Base-by-base conservation (phyloP, 2,888 invertebrate species). In the Drosophila pegasa region DNA sequence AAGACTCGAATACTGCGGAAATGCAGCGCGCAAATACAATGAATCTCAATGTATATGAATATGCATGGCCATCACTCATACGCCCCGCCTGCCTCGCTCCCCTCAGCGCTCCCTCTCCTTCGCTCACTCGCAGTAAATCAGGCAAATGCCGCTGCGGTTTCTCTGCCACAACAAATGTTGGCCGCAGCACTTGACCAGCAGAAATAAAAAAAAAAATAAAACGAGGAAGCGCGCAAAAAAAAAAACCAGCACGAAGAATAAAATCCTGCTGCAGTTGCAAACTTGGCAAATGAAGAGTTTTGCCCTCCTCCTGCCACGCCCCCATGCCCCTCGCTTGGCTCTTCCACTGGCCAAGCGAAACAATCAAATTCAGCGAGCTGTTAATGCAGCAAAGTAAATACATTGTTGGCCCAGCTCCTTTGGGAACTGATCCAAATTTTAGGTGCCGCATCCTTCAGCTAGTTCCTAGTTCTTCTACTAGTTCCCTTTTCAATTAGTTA, bases 21-120 rank as follows among this genome's bases (percentile, higher is more conserved):
- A 78, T 82, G 78, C 87, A 84, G 78, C 69, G 69, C 75, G 71
- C 75, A 84, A 84, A 84, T 84, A 87, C 81, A 81, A 81, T 87
- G 87, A 83, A 82, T 84, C 85, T 81, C 85, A 82, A 81, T 87
- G 87, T 84, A 65, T 78, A 85, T 85, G 84, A 85, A 85, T 88
- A 85, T 85, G 84, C 86, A 85, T 88, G 80, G 59, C 70, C 87
- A 86, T 85, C 87, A 83, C 88, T 88, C 83, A 84, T 88, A 87
- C 88, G 88, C 80, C 83, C 65, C 69, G 47, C 7, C 31, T 16
- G 8, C 29, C n/a, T 6, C 40, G 31, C n/a, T 20, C 22, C 10
- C 6, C 20, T 5, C 27, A 16, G 12, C 12, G 22, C 45, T 25
- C 22, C 27, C 47, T 55, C 61, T 62, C 25, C 2, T 16, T 31